Evolutionary conservation across 2,888 invertebrate species (phyloP), one percentile per base, ranked within the genome.

Genomic region (Dermolepida albohirtum): DNA sequence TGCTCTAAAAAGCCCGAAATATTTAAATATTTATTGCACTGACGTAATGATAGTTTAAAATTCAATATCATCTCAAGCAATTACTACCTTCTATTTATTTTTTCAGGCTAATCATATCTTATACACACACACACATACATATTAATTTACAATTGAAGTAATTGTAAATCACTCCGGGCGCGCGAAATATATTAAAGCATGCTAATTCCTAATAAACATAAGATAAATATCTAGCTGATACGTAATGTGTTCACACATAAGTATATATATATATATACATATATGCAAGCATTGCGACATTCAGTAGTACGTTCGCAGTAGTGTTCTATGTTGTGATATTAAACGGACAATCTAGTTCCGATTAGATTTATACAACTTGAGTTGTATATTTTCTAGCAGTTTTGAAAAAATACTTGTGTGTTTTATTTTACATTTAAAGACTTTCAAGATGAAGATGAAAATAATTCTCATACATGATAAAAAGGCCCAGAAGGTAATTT

Each of bases 171-270:
- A 10, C 29, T 27, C 54, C 4, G 14, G 12, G 2, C 14, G 59
- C 12, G 12, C 43, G 22, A 34, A 34, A n/a, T 57, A 43, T 12
- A 59, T 40, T 34, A 34, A 44, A 40, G 44, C n/a, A 27, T 14
- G 59, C 59, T 59, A 59, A 59, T 59, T 59, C 44, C 40, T 44
- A 59, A 59, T 29, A 59, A 59, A 59, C 59, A 59, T 22, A 41
- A 44, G 59, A 59, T 59, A 59, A 59, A 44, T 27, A 57, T 59
- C 59, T 44, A 11, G 22, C 29, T 29, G 44, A 59, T 44, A 40
- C 40, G 17, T 41, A 59, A 34, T 10, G 34, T 34, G 8, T 34
- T 6, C 6, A 1, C 10, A 34, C 8, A 34, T 29, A n/a, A n/a
- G n/a, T n/a, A n/a, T n/a, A 8, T 11, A 50, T 50, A 27, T 22